Percentiles rank a stretch among this genome's conserved stretches.
Evolutionary conservation across 2,113 vertebrate species (phyloP).

Genomic region (Microtus richardsoni): DNA sequence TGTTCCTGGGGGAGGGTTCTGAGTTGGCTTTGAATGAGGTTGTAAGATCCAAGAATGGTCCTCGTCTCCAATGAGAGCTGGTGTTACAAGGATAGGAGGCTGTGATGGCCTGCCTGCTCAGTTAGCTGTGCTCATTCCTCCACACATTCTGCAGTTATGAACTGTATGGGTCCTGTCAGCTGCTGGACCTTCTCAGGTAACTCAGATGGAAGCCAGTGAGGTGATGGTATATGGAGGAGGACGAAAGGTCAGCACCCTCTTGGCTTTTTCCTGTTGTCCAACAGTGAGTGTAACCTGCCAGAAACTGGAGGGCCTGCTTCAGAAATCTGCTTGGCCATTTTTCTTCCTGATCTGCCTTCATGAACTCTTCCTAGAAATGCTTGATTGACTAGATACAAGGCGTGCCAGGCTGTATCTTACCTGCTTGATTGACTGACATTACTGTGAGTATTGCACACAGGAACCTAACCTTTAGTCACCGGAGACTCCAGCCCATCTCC

Average conservation of each 20-base stretch:
- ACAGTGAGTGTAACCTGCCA: neutral
- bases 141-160: neutral
- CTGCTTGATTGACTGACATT: no score
- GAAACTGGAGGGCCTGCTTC: neutral
- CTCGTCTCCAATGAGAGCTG: neutral
- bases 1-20: neutral
- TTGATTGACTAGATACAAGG: neutral
- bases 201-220: accelerated
- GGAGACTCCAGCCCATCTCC: neutral
- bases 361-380: neutral
- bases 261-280: no score
- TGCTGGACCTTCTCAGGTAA: neutral
- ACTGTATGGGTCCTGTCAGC: no score
- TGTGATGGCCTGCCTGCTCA: neutral
- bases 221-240: accelerated
- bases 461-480: neutral
- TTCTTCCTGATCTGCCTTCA: neutral
- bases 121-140: neutral
- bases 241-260: no score
- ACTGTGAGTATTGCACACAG: neutral
- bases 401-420: neutral
- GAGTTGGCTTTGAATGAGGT: neutral
- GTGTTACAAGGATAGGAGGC: neutral
- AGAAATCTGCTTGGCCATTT: neutral
- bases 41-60: no score